These are phyloP conservation scores for Caprella mutica DNA, from an alignment of 2,888 invertebrate genomes.

Conservation along the genomic window DNA sequence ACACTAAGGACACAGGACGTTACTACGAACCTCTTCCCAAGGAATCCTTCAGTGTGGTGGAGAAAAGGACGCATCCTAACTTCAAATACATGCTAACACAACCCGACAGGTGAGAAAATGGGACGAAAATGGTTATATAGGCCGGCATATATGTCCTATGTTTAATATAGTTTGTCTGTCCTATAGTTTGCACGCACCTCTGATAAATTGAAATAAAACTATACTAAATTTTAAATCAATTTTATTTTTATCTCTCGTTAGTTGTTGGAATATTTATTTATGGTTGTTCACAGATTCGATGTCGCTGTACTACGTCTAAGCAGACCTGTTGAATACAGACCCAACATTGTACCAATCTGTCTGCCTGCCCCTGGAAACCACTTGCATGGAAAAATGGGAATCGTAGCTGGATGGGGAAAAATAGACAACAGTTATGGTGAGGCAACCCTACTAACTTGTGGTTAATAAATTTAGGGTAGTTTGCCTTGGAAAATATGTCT, in stretches of 20 bases:
- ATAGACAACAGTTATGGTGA: constrained; percentile 49
- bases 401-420: constrained; percentile 76
- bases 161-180: no score
- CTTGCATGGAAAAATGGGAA: constrained; percentile 48
- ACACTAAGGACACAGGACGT: constrained; percentile 57
- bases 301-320: constrained; percentile 62
- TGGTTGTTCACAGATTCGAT: constrained; percentile 45
- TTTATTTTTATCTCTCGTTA: neutral
- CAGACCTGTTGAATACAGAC: constrained; percentile 51
- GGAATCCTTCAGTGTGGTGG: constrained; percentile 55
- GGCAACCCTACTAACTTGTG: constrained; percentile 4
- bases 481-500: no score
- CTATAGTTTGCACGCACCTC: neutral
- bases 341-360: constrained; percentile 67
- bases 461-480: no score
- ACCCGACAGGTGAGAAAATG: constrained; percentile 54
- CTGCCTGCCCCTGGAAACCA: constrained; percentile 48
- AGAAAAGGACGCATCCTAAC: constrained; percentile 65
- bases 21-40: constrained; percentile 53
- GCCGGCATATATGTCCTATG: no score
- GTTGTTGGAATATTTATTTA: neutral
- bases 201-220: no score
- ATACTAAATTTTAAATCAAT: no score
- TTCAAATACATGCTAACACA: constrained; percentile 71
- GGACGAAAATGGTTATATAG: no score